phyloP scores from a whole-genome alignment of 2,888 invertebrate species.

The Xanthia togata region DNA sequence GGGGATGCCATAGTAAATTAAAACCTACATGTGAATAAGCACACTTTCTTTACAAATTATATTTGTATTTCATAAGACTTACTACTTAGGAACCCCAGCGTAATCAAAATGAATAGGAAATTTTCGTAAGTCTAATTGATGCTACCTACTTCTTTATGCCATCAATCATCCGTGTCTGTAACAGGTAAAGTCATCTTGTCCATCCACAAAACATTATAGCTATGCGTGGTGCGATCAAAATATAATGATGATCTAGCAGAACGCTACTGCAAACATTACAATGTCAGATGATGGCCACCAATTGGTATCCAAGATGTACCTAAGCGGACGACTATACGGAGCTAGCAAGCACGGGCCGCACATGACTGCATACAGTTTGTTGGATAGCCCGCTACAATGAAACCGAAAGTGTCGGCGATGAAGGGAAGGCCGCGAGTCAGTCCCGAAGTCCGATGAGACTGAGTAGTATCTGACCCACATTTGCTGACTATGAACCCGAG shows the following conservation, averaged over 20 bases:
- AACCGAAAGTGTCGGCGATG: slow-evolving; percentile 50
- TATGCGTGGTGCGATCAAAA: neutral
- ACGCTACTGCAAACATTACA: neutral
- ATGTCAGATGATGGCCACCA: neutral
- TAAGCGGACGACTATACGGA: neutral
- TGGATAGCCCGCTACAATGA: slow-evolving; percentile 12
- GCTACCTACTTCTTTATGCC: too few species aligned
- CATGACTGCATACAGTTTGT: neutral
- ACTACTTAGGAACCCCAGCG: neutral
- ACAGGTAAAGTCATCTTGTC: neutral
- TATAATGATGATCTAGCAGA: neutral
- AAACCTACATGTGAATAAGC: neutral
- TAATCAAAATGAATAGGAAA: neutral
- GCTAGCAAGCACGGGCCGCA: neutral
- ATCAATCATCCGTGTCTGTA: slow-evolving; percentile 5
- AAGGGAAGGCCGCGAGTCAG: slow-evolving; percentile 18
- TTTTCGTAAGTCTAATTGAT: neutral
- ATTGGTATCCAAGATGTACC: neutral
- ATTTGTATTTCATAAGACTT: neutral
- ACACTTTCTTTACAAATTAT: neutral
- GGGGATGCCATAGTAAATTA: slow-evolving; percentile 8
- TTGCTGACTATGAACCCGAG: slow-evolving; percentile 67
- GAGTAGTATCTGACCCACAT: slow-evolving; percentile 38
- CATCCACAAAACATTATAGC: neutral
- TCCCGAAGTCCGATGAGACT: neutral